These are phyloP conservation scores for Siniperca chuatsi DNA, from an alignment of 2,113 vertebrate species.

Conservation along the genomic window DNA sequence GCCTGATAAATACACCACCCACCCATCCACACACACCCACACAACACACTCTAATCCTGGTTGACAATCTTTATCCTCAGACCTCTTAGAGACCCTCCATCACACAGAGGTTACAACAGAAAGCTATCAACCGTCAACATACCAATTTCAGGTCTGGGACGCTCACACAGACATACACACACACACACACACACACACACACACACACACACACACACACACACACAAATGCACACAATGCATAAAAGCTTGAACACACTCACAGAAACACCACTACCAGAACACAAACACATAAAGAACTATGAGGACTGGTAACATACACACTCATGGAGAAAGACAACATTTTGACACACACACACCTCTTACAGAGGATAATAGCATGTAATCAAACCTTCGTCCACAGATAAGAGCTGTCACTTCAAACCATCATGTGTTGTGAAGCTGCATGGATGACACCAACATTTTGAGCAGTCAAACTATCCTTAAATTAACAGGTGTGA, in stretches of 20 bases:
- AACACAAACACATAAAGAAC: background rate
- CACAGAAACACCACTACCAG: background rate
- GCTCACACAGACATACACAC: background rate
- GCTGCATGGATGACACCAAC: background rate
- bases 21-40: slow-evolving; percentile 13
- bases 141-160: slow-evolving; percentile 41
- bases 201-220: background rate
- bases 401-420: slow-evolving; percentile 33
- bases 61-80: slow-evolving; percentile 51
- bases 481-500: slow-evolving; percentile 11
- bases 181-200: background rate
- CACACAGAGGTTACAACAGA: slow-evolving; percentile 48
- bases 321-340: background rate
- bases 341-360: background rate
- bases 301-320: background rate
- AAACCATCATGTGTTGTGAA: background rate
- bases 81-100: slow-evolving; percentile 54
- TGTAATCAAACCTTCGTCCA: slow-evolving; percentile 18
- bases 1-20: background rate
- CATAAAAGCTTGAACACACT: slow-evolving; percentile 14
- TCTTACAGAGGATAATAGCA: slow-evolving; percentile 15
- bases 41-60: slow-evolving; percentile 40
- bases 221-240: background rate
- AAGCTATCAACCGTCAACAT: slow-evolving; percentile 53
- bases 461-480: background rate